Conservation (phyloP, 2,888 invertebrate species). For the Campoplex capitator region DNA sequence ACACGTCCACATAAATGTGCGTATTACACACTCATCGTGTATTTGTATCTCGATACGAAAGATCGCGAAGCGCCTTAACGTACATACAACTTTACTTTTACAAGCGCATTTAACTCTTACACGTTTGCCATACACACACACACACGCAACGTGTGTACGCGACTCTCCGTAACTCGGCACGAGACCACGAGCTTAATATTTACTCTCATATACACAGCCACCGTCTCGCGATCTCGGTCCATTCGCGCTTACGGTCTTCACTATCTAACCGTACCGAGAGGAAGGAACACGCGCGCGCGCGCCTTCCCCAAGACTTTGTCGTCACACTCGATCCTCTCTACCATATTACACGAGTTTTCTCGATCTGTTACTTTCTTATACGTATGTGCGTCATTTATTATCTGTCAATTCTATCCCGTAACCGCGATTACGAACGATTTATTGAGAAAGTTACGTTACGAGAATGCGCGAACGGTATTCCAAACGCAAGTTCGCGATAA, state of each 20-base stretch:
- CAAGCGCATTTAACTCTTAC: slow-evolving; percentile 35
- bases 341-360: background rate
- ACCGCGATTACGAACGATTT: background rate
- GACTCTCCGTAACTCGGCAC: slow-evolving; percentile 71
- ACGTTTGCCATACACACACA: slow-evolving; percentile 50
- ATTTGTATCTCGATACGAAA: slow-evolving; percentile 48
- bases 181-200: slow-evolving; percentile 78
- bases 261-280: slow-evolving; percentile 74
- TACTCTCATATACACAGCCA: slow-evolving; percentile 76
- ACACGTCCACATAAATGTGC: slow-evolving; percentile 29
- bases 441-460: background rate
- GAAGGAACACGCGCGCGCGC: slow-evolving; percentile 71
- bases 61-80: slow-evolving; percentile 54
- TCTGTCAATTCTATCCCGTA: background rate
- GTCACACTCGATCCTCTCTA: slow-evolving; percentile 23
- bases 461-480: slow-evolving; percentile 13
- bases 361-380: background rate
- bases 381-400: background rate
- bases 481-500: background rate
- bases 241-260: slow-evolving; percentile 77
- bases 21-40: slow-evolving; percentile 54
- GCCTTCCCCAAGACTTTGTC: slow-evolving; percentile 37
- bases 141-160: slow-evolving; percentile 41
- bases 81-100: slow-evolving; percentile 49
- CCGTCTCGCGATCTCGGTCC: slow-evolving; percentile 77